A percentile compares a stretch with the other conserved stretches of the same genome.
These are phyloP conservation scores for Clunio marinus DNA, from an alignment of 2,888 invertebrate species.

Conservation along the genomic window DNA sequence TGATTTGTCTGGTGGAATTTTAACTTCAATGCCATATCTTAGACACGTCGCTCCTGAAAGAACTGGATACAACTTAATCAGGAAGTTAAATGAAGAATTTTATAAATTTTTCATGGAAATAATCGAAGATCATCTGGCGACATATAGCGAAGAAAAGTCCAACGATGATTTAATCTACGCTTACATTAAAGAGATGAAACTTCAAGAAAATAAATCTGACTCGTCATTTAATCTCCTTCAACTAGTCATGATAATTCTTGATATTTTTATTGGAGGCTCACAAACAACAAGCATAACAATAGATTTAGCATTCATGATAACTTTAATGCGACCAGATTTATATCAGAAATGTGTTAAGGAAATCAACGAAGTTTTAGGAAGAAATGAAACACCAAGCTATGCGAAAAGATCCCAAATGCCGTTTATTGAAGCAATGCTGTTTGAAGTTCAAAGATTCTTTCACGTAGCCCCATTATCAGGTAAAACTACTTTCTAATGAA, in stretches of 20 bases:
- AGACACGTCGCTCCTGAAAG: slow-evolving; percentile 58
- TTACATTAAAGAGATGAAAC: slow-evolving; percentile 59
- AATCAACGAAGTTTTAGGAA: slow-evolving; percentile 50
- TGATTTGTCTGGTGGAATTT: slow-evolving; percentile 58
- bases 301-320: slow-evolving; percentile 59
- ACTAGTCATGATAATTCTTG: slow-evolving; percentile 60
- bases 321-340: slow-evolving; percentile 57
- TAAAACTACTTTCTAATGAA: too few relatives aligned
- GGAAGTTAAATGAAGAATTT: slow-evolving; percentile 56
- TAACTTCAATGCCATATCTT: slow-evolving; percentile 61
- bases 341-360: slow-evolving; percentile 57
- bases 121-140: slow-evolving; percentile 56
- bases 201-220: slow-evolving; percentile 42
- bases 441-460: slow-evolving; percentile 57
- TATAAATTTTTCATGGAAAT: slow-evolving; percentile 55
- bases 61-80: slow-evolving; percentile 59
- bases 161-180: slow-evolving; percentile 60
- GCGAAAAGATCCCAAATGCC: slow-evolving; percentile 52
- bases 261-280: slow-evolving; percentile 64
- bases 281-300: slow-evolving; percentile 62
- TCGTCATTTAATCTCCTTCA: slow-evolving; percentile 56
- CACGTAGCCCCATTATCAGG: slow-evolving; percentile 56
- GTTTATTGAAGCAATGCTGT: slow-evolving; percentile 56
- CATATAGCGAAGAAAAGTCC: slow-evolving; percentile 51
- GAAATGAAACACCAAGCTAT: slow-evolving; percentile 44